These are phyloP conservation scores for Ischnus inquisitorius DNA, from an alignment of 2,888 invertebrate genomes.

Conservation along the genomic window DNA sequence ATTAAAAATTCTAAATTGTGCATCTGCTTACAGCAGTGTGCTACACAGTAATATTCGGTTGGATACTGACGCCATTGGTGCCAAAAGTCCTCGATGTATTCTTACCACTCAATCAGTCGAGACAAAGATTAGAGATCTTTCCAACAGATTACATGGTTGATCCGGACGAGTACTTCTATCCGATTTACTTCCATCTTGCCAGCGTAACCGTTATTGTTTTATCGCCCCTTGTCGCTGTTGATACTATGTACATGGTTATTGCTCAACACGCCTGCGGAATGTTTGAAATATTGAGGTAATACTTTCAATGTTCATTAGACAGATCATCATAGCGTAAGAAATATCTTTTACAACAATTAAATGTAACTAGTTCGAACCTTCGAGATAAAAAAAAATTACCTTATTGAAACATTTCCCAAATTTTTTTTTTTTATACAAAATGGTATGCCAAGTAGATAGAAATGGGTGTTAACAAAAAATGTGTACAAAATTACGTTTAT, in stretches of 20 bases:
- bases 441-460: too few species aligned
- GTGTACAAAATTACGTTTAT: too few species aligned
- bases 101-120: constrained; percentile 7
- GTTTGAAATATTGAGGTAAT: constrained; percentile 30
- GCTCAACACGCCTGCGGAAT: constrained; percentile 22
- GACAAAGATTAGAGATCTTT: background rate
- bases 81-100: background rate
- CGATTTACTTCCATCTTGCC: background rate
- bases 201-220: background rate
- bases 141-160: constrained; percentile 30
- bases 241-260: constrained; percentile 7
- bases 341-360: too few species aligned
- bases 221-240: background rate
- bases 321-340: background rate
- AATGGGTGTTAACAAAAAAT: too few species aligned
- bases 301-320: background rate
- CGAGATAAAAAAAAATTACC: too few species aligned
- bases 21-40: background rate
- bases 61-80: constrained; percentile 1
- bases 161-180: constrained; percentile 13
- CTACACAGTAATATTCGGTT: background rate
- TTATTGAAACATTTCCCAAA: too few species aligned
- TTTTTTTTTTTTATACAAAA: too few species aligned
- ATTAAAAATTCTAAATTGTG: background rate
- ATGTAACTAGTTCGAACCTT: too few species aligned